These are phyloP conservation scores for Calyptomena viridis DNA, from an alignment of 2,113 vertebrate species.

Conservation along the genomic window DNA sequence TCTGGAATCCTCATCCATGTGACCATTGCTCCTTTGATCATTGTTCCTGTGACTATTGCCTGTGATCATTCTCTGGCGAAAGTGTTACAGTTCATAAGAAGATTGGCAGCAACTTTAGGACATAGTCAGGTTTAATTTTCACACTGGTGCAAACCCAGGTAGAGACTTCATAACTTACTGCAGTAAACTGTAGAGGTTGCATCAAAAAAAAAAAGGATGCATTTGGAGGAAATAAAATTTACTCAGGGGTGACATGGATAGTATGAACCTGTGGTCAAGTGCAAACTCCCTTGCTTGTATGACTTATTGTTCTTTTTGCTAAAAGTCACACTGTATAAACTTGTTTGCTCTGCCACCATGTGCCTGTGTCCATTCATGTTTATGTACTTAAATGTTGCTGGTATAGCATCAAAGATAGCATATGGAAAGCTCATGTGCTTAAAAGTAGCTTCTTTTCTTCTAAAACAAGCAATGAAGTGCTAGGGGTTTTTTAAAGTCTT, in stretches of 20 bases:
- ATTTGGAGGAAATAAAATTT: background rate
- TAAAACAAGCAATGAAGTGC: background rate
- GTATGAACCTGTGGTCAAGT: background rate
- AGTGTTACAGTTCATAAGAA: background rate
- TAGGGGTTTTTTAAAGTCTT: rapidly evolving
- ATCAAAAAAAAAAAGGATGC: background rate
- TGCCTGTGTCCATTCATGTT: background rate
- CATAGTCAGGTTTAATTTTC: background rate
- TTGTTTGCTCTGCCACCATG: background rate
- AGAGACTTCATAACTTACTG: background rate
- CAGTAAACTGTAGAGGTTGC: background rate
- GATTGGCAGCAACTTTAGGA: background rate
- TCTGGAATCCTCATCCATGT: background rate
- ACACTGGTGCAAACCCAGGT: background rate
- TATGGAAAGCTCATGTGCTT: background rate
- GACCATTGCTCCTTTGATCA: background rate
- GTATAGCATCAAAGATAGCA: background rate
- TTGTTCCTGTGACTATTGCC: background rate
- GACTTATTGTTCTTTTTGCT: background rate
- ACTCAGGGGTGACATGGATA: background rate
- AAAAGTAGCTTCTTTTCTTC: background rate
- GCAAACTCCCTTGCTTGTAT: background rate
- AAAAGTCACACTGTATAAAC: background rate
- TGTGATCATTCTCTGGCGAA: background rate
- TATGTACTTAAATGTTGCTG: background rate